phyloP scores from a whole-genome alignment of 2,888 invertebrate species.

The Drosophila greeni region DNA sequence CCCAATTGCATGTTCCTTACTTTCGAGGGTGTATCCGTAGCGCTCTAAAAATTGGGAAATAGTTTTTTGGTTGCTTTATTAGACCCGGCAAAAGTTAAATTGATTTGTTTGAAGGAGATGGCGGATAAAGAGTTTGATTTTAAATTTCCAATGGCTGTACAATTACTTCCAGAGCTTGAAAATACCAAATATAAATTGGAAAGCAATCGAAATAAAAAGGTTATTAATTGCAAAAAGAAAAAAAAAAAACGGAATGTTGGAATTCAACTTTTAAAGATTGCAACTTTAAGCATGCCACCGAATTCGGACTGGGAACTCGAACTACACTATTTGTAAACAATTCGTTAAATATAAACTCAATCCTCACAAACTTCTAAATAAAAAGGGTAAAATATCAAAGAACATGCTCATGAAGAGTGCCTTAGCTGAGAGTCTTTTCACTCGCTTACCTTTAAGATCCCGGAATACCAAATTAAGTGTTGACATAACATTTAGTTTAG shows the following conservation, averaged over 20 bases:
- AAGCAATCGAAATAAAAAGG: too few species aligned
- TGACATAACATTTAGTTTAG: constrained; percentile 23
- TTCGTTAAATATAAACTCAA: too few species aligned
- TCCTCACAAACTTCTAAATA: too few species aligned
- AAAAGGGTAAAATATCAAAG: too few species aligned
- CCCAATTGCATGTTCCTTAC: constrained; percentile 58
- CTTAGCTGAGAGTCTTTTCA: too few species aligned
- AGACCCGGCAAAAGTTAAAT: constrained; percentile 28
- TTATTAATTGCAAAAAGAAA: too few species aligned
- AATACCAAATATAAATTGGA: too few species aligned
- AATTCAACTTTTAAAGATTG: too few species aligned
- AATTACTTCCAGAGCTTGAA: not conserved
- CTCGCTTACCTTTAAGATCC: not conserved
- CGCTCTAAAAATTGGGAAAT: constrained; percentile 30
- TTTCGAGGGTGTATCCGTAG: not conserved
- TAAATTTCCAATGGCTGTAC: not conserved
- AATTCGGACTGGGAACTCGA: too few species aligned
- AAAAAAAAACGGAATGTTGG: too few species aligned
- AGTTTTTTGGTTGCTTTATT: constrained; percentile 32
- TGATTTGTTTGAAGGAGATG: constrained; percentile 22
- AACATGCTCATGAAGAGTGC: not conserved
- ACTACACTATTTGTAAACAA: too few species aligned
- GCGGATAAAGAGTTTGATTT: not conserved
- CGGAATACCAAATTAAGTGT: constrained; percentile 1
- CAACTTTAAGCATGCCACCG: too few species aligned